Evolutionary conservation across 1,140 invertebrate species (phyloP), one percentile per base, ranked within the genome.

Genomic region (Drosophila cardini): DNA sequence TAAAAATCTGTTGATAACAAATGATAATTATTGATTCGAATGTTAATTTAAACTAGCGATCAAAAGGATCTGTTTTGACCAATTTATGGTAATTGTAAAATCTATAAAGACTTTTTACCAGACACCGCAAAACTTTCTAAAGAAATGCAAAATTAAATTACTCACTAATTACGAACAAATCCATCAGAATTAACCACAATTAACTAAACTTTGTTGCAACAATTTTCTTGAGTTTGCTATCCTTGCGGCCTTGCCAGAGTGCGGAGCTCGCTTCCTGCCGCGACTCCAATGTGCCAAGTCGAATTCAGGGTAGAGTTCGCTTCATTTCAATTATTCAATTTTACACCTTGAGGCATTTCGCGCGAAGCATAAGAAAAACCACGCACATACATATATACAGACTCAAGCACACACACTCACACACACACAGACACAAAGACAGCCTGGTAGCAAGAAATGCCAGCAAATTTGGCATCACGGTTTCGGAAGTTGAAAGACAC

Each of bases 291-390:
- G 21, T 5, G 21, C 21, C 21, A 3, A 26, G 21, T 26, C 3
- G 36, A 56, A 52, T 21, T 32, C 32, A 26, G 50, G 18, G 50
- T 45, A 43, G 36, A 58, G 42, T 67, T 78, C 80, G 74, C 86
- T 90, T 85, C 72, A 90, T 91, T 91, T 91, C 80, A 91, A 91
- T 91, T 91, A 91, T 91, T 91, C 85, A 91, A 91, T 91, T 91
- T 91, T 91, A 90, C 89, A 91, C 89, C 89, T 91, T 91, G 81
- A 80, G 85, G 84, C 90, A 90, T 90, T 90, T 86, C 46, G 26
- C 42, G 71, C 71, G 38, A 64, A 52, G 50, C 32, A 42, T 57
- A 74, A 56, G 48, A 71, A 76, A 72, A 81, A 76, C 64, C 32
- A 52, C 16, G 56, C 78, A 64, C 36, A 61, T 26, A 64, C 36